Evolutionary conservation across 2,113 vertebrate species (phyloP).

Genomic region (Muntiacus muntjak): DNA sequence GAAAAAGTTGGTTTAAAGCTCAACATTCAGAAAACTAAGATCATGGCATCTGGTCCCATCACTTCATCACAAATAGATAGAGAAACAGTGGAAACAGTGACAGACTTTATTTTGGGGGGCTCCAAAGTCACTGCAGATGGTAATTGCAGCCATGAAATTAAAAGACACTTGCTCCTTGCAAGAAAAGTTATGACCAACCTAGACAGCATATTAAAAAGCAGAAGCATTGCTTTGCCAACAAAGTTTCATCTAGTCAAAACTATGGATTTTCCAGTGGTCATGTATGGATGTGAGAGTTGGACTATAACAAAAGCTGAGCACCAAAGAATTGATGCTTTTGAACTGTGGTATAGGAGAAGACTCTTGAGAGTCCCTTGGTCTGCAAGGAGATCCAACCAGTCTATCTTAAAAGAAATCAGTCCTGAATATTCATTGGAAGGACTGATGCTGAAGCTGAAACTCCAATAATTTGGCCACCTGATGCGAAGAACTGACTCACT

Average conservation of each 20-base stretch:
- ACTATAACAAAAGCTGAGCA: background rate
- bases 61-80: background rate
- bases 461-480: background rate
- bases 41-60: background rate
- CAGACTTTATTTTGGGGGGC: background rate
- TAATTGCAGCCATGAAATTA: background rate
- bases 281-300: background rate
- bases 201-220: background rate
- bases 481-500: background rate
- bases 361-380: background rate
- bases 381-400: background rate
- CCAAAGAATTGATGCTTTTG: background rate
- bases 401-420: background rate
- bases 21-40: background rate
- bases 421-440: background rate
- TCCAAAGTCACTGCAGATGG: background rate
- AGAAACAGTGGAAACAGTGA: background rate
- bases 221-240: background rate
- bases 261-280: background rate
- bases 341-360: background rate
- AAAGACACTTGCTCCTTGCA: background rate
- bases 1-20: background rate
- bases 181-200: background rate
- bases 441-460: background rate
- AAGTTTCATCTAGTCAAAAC: accelerated